These are phyloP conservation scores for Glossophaga mutica DNA, from an alignment of 2,797 vertebrate genomes.

Conservation along the genomic window DNA sequence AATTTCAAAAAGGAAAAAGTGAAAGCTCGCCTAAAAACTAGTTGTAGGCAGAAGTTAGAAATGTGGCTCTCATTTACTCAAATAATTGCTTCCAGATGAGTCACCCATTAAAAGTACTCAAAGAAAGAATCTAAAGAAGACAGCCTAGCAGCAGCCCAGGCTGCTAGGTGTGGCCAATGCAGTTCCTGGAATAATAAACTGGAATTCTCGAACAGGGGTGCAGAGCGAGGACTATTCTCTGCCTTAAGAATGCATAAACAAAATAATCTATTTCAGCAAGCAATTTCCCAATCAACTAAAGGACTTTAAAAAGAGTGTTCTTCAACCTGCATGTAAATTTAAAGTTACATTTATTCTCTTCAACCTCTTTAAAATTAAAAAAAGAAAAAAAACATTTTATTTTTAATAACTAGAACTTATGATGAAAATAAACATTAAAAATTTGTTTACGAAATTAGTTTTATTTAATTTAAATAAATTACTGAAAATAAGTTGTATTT, in stretches of 20 bases:
- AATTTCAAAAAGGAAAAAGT: slow-evolving; percentile 15
- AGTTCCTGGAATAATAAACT: neutral
- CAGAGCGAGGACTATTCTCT: neutral
- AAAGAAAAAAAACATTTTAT: neutral
- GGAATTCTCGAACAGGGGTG: neutral
- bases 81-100: slow-evolving; percentile 78
- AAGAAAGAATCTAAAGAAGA: slow-evolving; percentile 53
- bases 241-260: neutral
- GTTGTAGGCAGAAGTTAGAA: slow-evolving; percentile 63
- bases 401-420: neutral
- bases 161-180: neutral
- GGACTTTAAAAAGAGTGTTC: neutral
- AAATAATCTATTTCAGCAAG: neutral
- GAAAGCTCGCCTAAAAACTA: neutral
- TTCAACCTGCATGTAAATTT: neutral
- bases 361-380: neutral
- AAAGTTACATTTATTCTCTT: neutral
- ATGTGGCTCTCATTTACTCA: slow-evolving; percentile 78
- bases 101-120: slow-evolving; percentile 76
- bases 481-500: neutral
- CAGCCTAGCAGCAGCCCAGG: neutral
- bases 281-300: neutral
- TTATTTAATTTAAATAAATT: neutral
- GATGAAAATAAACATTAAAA: neutral
- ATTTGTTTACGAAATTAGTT: neutral